phyloP scores from a whole-genome alignment of 2,113 vertebrate species.

The Sylvietta virens region DNA sequence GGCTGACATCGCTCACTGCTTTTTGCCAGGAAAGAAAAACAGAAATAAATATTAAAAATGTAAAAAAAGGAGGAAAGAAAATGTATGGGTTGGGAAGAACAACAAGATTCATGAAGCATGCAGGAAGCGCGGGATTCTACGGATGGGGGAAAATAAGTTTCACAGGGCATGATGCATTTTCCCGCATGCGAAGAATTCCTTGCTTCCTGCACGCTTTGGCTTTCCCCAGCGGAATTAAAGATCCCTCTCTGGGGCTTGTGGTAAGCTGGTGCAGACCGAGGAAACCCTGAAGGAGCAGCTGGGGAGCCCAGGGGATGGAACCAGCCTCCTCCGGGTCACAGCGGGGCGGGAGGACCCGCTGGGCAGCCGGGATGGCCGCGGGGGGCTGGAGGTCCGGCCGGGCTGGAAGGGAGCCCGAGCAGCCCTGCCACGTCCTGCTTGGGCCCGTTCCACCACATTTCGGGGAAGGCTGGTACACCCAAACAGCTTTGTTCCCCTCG shows the following conservation, averaged over 20 bases:
- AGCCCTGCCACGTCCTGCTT: neutral
- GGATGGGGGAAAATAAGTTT: neutral
- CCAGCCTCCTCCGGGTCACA: neutral
- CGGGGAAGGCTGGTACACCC: neutral
- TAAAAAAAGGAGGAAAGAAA: neutral
- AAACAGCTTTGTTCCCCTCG: neutral
- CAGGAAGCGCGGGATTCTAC: accelerated
- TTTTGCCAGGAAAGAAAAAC: accelerated
- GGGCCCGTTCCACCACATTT: conserved; percentile 18
- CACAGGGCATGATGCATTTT: neutral
- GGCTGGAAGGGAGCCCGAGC: neutral
- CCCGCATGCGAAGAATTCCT: accelerated
- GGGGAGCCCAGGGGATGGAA: neutral
- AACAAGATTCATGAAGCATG: too few relatives aligned
- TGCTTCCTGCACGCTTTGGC: neutral
- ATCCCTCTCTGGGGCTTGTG: neutral
- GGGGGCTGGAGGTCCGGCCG: neutral
- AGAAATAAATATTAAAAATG: too few relatives aligned
- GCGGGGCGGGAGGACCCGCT: accelerated
- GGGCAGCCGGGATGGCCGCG: accelerated
- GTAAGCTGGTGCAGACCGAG: neutral
- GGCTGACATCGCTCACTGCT: accelerated
- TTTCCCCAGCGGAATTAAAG: neutral
- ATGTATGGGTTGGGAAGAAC: accelerated
- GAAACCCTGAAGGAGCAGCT: neutral